These are phyloP conservation scores for Oncorhynchus masou DNA, from an alignment of 2,113 vertebrate species.

Conservation along the genomic window DNA sequence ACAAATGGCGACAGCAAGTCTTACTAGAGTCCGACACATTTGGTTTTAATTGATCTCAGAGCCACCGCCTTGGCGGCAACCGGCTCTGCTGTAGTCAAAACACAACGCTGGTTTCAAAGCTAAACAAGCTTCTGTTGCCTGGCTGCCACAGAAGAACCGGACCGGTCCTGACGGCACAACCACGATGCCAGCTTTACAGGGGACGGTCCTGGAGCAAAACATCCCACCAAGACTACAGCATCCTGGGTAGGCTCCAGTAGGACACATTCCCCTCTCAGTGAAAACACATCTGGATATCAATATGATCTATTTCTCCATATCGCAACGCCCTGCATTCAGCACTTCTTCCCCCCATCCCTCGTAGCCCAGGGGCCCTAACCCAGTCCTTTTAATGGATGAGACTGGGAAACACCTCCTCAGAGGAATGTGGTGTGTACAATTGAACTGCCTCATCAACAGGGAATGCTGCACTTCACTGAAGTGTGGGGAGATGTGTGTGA, in stretches of 20 bases:
- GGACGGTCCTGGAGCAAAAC: conserved; percentile 15
- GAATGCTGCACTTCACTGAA: conserved; percentile 21
- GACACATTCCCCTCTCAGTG: not conserved
- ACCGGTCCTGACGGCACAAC: not conserved
- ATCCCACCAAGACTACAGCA: not conserved
- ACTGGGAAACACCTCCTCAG: conserved; percentile 54
- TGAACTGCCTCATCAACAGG: conserved; percentile 35
- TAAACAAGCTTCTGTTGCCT: conserved; percentile 30
- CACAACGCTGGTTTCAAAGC: conserved; percentile 41
- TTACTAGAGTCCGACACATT: too few species aligned
- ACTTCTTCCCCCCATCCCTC: conserved; percentile 1
- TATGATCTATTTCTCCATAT: conserved; percentile 9
- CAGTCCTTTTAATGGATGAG: conserved; percentile 43
- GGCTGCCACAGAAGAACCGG: conserved; percentile 7
- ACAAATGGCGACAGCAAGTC: too few species aligned
- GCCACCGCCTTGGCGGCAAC: conserved; percentile 32
- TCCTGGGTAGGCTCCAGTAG: not conserved
- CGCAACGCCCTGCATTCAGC: conserved; percentile 23
- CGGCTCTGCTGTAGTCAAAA: conserved; percentile 46
- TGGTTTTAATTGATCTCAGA: conserved; percentile 55
- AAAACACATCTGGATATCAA: not conserved
- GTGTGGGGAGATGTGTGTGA: conserved; percentile 5
- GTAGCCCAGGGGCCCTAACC: conserved; percentile 34
- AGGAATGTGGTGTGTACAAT: conserved; percentile 40
- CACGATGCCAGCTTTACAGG: conserved; percentile 17